Evolutionary conservation across 2,113 vertebrate genomes (phyloP), one percentile per base, ranked within the genome.

Genomic region (Ovis canadensis): DNA sequence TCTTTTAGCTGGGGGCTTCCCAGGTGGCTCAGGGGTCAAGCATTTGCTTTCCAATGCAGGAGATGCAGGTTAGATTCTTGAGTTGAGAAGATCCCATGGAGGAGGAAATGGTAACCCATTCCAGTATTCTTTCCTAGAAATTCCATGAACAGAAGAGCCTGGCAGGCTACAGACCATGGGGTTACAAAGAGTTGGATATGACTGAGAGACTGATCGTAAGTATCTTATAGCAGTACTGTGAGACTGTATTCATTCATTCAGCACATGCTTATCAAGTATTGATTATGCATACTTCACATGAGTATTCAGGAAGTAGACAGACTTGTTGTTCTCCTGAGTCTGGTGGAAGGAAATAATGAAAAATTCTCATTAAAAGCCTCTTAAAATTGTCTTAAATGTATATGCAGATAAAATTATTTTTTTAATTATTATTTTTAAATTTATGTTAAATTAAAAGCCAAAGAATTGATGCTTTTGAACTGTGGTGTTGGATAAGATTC

Each of bases 361-460:
- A 97, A 87, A 90, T 5, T 82, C 16, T 83, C 8, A 25, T 36
- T 55, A 64, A 90, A 88, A 5, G 64, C 3, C 23, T 92, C 33
- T 86, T 88, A 95, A 92, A 90, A 67, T 48, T 6, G 14, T 92
- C 25, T 86, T 88, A 95, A 90, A 81, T 64, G 50, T 54, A 67
- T 40, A 52, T 48, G 15, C 57, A 83, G 84, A 31, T 91, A 88
- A 94, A 62, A 87, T 74, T 81, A 16, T 19, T n/a, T 71, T 90
- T 88, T 89, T 89, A 89, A 94, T 64, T 84, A 16, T 19, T n/a
- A 83, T 71, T 90, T 88, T 89, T 89, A 89, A 95, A 83, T 86
- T 78, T 29, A 95, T 85, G 5, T 77, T 97, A 50, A 43, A 54
- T 88, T 81, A 90, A 80, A 62, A 91, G 48, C 9, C 94, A 2